A percentile compares a stretch with the other conserved stretches of the same genome.
phyloP scores from a whole-genome alignment of 1,140 invertebrate species.

The Drosophila nannoptera region DNA sequence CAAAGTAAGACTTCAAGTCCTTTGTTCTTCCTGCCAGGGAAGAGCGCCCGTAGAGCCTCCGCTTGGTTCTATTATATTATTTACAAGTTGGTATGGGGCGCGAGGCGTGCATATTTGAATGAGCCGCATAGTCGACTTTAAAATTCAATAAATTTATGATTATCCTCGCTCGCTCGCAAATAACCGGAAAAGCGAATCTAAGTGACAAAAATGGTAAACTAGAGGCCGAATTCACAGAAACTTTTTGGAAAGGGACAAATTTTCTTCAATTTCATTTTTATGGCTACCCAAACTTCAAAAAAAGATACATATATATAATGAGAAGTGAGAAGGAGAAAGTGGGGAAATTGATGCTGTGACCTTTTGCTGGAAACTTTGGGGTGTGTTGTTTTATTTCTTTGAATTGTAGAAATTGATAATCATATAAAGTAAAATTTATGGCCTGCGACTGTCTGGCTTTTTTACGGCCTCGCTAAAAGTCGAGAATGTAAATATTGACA shows the following conservation, averaged over 20 bases:
- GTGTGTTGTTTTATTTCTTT: constrained; percentile 29
- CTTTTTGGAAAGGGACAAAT: constrained; percentile 18
- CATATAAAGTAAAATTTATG: constrained; percentile 73
- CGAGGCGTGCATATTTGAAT: constrained; percentile 15
- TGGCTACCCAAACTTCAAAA: constrained; percentile 4
- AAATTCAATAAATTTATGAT: constrained; percentile 78
- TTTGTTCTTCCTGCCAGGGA: neutral
- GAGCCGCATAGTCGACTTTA: constrained; percentile 44
- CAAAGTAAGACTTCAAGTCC: neutral
- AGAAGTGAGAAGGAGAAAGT: neutral
- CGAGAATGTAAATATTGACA: constrained; percentile 61
- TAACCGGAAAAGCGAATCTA: constrained; percentile 29
- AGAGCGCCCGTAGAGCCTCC: neutral
- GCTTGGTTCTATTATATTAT: constrained; percentile 42
- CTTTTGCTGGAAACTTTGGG: constrained; percentile 11
- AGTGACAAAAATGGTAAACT: constrained; percentile 41
- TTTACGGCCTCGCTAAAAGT: constrained; percentile 58
- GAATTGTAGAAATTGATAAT: constrained; percentile 68
- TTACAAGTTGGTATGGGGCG: constrained; percentile 30
- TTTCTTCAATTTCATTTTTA: constrained; percentile 26
- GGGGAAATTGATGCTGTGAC: constrained; percentile 16
- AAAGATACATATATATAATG: neutral
- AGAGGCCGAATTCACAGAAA: constrained; percentile 16
- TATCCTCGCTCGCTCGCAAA: constrained; percentile 41
- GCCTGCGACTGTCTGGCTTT: constrained; percentile 34